Evolutionary conservation across 2,888 invertebrate genomes (phyloP).

Genomic region (Pharmacophagus antenor): DNA sequence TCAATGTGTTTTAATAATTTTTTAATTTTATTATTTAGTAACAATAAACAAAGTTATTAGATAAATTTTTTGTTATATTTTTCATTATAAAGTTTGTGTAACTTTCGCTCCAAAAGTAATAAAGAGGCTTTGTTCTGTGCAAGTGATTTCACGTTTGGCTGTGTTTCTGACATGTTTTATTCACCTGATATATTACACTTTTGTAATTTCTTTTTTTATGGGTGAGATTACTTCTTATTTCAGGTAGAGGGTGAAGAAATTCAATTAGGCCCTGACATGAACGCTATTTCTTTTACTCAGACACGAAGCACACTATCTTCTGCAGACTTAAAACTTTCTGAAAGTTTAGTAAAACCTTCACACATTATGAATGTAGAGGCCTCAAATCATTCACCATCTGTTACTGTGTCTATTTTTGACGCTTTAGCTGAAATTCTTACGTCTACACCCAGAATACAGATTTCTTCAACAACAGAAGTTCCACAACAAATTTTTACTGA

Average conservation of each 20-base stretch:
- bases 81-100: constrained; percentile 20
- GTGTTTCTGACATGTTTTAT: constrained; percentile 34
- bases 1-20: constrained; percentile 62
- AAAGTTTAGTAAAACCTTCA: constrained; percentile 71
- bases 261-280: constrained; percentile 76
- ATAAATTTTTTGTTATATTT: constrained; percentile 18
- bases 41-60: no score
- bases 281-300: constrained; percentile 75
- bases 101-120: constrained; percentile 58
- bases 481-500: constrained; percentile 58
- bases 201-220: constrained; percentile 69
- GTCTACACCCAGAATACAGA: constrained; percentile 70
- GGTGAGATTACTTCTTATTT: constrained; percentile 80
- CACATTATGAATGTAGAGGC: constrained; percentile 80
- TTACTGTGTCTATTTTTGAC: constrained; percentile 81
- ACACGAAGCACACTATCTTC: constrained; percentile 73
- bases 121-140: constrained; percentile 80
- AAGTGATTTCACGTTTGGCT: constrained; percentile 51
- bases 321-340: constrained; percentile 73
- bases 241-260: constrained; percentile 80
- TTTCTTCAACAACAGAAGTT: constrained; percentile 67
- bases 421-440: constrained; percentile 81
- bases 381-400: constrained; percentile 78
- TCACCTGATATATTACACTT: constrained; percentile 38
- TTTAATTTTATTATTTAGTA: constrained; percentile 32